A percentile compares a stretch with the other conserved stretches of the same genome.
Evolutionary conservation across 23 tunicate genomes (phyloP).

Genomic region (Styela plicata): DNA sequence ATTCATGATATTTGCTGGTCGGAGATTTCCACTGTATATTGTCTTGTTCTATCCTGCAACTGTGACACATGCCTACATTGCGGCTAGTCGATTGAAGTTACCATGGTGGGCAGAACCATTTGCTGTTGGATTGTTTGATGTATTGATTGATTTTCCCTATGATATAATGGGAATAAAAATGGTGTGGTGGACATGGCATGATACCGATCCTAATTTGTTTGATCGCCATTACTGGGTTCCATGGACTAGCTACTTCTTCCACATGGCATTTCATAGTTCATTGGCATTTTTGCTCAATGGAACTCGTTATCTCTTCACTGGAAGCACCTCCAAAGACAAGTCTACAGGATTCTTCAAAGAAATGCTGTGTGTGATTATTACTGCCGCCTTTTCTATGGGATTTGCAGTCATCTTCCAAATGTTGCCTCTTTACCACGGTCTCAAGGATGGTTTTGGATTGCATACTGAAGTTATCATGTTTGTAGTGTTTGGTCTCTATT

Average conservation of each 20-base stretch:
- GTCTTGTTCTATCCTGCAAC: constrained; percentile 90
- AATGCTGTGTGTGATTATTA: constrained; percentile 59
- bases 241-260: constrained; percentile 91
- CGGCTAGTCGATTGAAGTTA: constrained; percentile 63
- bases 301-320: constrained; percentile 63
- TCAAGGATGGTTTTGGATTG: constrained; percentile 85
- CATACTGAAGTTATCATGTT: constrained; percentile 74
- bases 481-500: constrained; percentile 58
- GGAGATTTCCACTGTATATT: constrained; percentile 85
- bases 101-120: constrained; percentile 93
- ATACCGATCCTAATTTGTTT: constrained; percentile 69
- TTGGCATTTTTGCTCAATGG: constrained; percentile 65
- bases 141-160: constrained; percentile 82
- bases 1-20: constrained; percentile 64
- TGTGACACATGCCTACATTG: constrained; percentile 77
- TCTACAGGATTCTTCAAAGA: constrained; percentile 62
- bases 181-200: constrained; percentile 97
- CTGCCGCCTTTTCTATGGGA: constrained; percentile 71
- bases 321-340: constrained; percentile 39
- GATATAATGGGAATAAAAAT: constrained; percentile 92
- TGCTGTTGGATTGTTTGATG: constrained; percentile 90
- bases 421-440: constrained; percentile 83
- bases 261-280: constrained; percentile 80
- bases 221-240: constrained; percentile 93
- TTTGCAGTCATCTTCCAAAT: constrained; percentile 68